Evolutionary conservation across 1,140 invertebrate species (phyloP).

Genomic region (Hylaeus volcanicus): DNA sequence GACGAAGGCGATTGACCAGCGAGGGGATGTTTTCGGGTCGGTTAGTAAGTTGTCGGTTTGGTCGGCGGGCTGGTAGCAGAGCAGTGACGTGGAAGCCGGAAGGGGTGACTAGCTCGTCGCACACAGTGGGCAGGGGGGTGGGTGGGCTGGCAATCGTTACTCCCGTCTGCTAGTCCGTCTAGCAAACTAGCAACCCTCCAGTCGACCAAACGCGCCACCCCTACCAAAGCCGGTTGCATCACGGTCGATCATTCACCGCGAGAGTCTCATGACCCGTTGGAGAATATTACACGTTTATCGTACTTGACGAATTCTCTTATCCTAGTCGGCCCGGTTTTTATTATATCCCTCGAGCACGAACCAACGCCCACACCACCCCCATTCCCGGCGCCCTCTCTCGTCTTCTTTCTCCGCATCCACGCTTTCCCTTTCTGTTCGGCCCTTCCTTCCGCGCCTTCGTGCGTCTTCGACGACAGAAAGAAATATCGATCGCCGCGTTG

Average conservation of each 20-base stretch:
- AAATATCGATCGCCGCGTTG: conserved; percentile 10
- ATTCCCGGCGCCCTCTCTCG: too few species aligned
- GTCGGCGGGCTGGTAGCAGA: neutral
- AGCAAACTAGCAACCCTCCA: conserved; percentile 49
- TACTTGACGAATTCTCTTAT: neutral
- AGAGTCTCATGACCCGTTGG: neutral
- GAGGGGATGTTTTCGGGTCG: conserved; percentile 68
- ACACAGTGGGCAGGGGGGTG: conserved; percentile 19
- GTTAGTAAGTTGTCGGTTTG: conserved; percentile 59
- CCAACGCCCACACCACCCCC: too few species aligned
- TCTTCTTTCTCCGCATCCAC: neutral
- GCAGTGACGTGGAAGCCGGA: conserved; percentile 18
- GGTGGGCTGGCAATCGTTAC: conserved; percentile 66
- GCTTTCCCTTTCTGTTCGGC: neutral
- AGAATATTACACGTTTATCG: neutral
- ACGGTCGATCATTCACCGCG: conserved; percentile 9
- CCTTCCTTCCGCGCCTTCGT: neutral
- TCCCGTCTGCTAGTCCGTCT: conserved; percentile 67
- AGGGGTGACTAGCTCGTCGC: conserved; percentile 46
- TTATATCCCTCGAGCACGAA: neutral
- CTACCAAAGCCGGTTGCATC: conserved; percentile 20
- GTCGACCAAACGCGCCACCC: conserved; percentile 36
- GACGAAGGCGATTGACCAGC: conserved; percentile 27
- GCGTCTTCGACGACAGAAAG: neutral
- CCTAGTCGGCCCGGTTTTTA: neutral